Conservation (phyloP, 2,888 invertebrate species). For the Harpalus rufipes region DNA sequence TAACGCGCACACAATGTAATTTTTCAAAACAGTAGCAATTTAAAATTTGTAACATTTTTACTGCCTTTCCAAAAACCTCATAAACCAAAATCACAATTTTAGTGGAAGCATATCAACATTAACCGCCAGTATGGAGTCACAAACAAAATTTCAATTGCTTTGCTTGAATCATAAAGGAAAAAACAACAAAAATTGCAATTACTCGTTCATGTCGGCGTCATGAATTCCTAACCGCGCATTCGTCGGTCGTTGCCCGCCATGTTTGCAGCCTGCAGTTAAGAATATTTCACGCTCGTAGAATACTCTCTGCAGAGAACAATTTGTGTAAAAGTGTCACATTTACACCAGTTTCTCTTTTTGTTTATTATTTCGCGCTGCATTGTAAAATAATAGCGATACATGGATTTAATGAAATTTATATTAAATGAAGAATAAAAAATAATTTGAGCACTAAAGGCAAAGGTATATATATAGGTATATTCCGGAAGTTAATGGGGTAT, state of each 20-base stretch:
- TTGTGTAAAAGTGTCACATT: not conserved
- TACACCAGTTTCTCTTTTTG: not conserved
- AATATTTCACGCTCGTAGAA: slow-evolving; percentile 10
- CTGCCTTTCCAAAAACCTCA: not conserved
- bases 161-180: slow-evolving; percentile 2
- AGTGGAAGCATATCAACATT: not conserved
- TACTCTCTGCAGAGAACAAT: not conserved
- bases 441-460: not conserved
- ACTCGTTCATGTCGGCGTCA: slow-evolving; percentile 25
- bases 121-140: slow-evolving; percentile 12
- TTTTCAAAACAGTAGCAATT: not conserved
- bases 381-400: not conserved
- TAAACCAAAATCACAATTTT: slow-evolving; percentile 8
- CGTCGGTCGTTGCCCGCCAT: not conserved
- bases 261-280: slow-evolving; percentile 3
- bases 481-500: too few species aligned
- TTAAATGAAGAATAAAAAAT: not conserved
- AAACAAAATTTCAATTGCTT: slow-evolving; percentile 36
- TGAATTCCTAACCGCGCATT: slow-evolving; percentile 13
- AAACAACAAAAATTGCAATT: slow-evolving; percentile 28
- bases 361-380: not conserved
- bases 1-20: too few species aligned
- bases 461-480: too few species aligned
- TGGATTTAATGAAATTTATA: not conserved
- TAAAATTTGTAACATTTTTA: slow-evolving; percentile 8